Base-by-base conservation (phyloP, 2,113 vertebrate species). In the Balaeniceps rex region DNA sequence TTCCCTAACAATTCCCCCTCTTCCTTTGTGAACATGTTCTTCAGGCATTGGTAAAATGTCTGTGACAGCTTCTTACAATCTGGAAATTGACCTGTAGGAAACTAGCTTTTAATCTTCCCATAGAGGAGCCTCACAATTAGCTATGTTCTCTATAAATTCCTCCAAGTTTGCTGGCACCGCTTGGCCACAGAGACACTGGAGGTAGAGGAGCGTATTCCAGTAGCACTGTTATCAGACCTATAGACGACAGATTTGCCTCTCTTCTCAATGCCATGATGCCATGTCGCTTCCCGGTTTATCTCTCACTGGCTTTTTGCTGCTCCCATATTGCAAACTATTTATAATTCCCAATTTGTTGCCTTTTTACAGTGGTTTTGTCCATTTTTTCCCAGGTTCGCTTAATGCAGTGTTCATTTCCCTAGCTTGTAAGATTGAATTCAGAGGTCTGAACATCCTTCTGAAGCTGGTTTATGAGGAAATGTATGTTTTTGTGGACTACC, bases 301-400 rank as follows among this genome's bases (percentile, higher is more conserved):
- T 83, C 80, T 91, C 42, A 8, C 58, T 57, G n/a, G 15, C 25
- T 77, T 88, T 96, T 94, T 88, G 75, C 78, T 80, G 63, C 36
- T 88, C 6, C 36, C 3, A 0, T 36, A 23, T 65, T 42, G 49
- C 40, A 66, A 88, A n/a, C 42, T 64, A 5, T 55, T 87, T 51
- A 6, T 6, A 65, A 40, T 87, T 87, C 57, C 31, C 26, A 31
- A 23, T 87, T 52, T 84, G 15, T 44, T 93, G 61, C n/a, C 19
- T 87, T 89, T 79, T 71, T 72, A 17, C 3, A 11, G 36, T 64
- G 51, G 38, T 82, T 95, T 83, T 69, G n/a, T 75, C 38, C 12
- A 3, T 51, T 75, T 77, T 74, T 40, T 68, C 6, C 70, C 34
- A 40, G 49, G 44, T 46, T 86, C 2, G 5, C 68, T 91, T 49